Conservation (phyloP, 2,888 invertebrate genomes). For the Aporophyla nigra region DNA sequence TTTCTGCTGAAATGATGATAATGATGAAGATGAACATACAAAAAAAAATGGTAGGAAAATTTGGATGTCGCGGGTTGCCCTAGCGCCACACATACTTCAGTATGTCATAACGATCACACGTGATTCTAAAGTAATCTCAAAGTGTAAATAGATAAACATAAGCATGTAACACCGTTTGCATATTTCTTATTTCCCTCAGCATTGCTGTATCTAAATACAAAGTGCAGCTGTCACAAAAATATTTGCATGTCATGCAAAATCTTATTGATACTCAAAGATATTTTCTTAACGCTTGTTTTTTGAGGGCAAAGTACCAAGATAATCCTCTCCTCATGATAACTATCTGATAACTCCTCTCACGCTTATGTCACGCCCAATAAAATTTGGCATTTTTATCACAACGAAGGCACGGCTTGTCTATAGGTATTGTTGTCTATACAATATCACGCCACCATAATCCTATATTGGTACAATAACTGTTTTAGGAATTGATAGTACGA, state of each 20-base stretch:
- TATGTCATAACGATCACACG: background rate
- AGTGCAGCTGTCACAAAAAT: background rate
- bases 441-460: slow-evolving; percentile 33
- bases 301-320: slow-evolving; percentile 8
- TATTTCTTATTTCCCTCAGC: background rate
- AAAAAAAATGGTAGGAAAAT: no score
- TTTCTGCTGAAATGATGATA: no score
- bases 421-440: slow-evolving; percentile 10
- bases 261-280: background rate
- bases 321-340: slow-evolving; percentile 5
- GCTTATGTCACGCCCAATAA: slow-evolving; percentile 35
- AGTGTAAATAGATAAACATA: background rate
- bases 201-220: background rate
- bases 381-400: slow-evolving; percentile 37
- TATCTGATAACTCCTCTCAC: slow-evolving; percentile 16
- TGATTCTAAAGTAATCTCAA: background rate
- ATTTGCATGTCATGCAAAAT: background rate
- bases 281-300: slow-evolving; percentile 1
- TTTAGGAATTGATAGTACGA: slow-evolving; percentile 10
- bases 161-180: background rate
- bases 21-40: no score
- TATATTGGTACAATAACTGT: slow-evolving; percentile 20
- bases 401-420: slow-evolving; percentile 35
- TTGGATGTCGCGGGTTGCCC: no score
- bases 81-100: no score